Evolutionary conservation across 1,140 invertebrate genomes (phyloP).

Genomic region (Drosophila quadrilineata): DNA sequence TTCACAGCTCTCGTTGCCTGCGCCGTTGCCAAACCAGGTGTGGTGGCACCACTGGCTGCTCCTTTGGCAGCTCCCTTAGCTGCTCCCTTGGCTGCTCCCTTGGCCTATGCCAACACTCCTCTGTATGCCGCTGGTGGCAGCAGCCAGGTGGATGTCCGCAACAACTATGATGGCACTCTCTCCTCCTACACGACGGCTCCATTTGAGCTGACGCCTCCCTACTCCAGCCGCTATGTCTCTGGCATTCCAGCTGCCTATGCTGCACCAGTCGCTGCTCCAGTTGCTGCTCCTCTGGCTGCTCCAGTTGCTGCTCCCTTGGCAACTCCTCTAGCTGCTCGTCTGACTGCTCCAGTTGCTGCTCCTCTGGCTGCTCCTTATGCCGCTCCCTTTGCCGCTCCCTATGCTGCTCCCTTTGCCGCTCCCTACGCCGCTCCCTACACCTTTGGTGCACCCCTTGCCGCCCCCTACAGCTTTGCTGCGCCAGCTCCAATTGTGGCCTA

Average conservation of each 20-base stretch:
- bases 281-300: slow-evolving; percentile 67
- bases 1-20: slow-evolving; percentile 66
- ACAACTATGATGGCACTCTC: slow-evolving; percentile 71
- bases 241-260: slow-evolving; percentile 63
- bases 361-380: slow-evolving; percentile 48
- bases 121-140: slow-evolving; percentile 73
- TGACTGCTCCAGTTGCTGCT: slow-evolving; percentile 45
- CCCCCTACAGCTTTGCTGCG: slow-evolving; percentile 64
- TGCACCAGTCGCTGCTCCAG: slow-evolving; percentile 56
- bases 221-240: slow-evolving; percentile 82
- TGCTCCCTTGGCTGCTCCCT: slow-evolving; percentile 50
- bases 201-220: slow-evolving; percentile 76
- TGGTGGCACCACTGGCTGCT: slow-evolving; percentile 70
- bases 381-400: slow-evolving; percentile 72
- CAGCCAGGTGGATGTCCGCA: slow-evolving; percentile 71
- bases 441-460: slow-evolving; percentile 21
- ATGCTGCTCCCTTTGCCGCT: slow-evolving; percentile 68
- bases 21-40: slow-evolving; percentile 58
- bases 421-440: slow-evolving; percentile 70
- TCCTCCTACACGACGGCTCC: slow-evolving; percentile 78
- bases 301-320: slow-evolving; percentile 57
- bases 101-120: slow-evolving; percentile 78
- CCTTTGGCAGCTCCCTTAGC: slow-evolving; percentile 48
- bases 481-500: slow-evolving; percentile 50
- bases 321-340: slow-evolving; percentile 50